These are phyloP conservation scores for Pandemis heparana DNA, from an alignment of 2,888 invertebrate genomes.

Conservation along the genomic window DNA sequence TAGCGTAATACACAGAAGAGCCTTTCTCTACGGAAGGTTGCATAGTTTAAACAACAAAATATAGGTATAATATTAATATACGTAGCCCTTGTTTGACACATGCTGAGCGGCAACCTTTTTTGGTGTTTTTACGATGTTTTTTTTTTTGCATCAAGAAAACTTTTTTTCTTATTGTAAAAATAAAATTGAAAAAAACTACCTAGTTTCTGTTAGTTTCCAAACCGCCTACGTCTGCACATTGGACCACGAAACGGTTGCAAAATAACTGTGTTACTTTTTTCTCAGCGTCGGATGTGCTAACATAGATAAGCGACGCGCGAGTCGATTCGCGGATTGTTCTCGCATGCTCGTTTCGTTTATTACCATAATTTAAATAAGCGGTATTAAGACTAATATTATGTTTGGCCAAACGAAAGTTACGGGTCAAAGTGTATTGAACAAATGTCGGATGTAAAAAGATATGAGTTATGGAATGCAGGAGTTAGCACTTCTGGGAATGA, in stretches of 20 bases:
- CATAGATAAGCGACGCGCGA: slow-evolving; percentile 42
- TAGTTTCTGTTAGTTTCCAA: too few relatives aligned
- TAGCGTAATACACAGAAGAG: too few relatives aligned
- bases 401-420: slow-evolving; percentile 8
- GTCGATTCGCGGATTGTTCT: slow-evolving; percentile 30
- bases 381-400: background rate
- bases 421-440: slow-evolving; percentile 1
- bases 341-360: slow-evolving; percentile 25
- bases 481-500: background rate
- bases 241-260: slow-evolving; percentile 31
- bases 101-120: too few relatives aligned
- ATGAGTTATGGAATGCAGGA: background rate
- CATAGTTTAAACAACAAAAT: too few relatives aligned
- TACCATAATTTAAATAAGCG: slow-evolving; percentile 39
- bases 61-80: too few relatives aligned
- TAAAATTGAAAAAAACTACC: too few relatives aligned
- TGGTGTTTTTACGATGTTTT: too few relatives aligned
- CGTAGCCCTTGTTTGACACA: too few relatives aligned
- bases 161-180: too few relatives aligned
- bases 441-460: background rate
- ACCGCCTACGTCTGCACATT: background rate
- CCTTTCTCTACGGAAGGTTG: too few relatives aligned
- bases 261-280: slow-evolving; percentile 44
- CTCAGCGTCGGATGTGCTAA: slow-evolving; percentile 47
- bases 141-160: too few relatives aligned